phyloP scores from a whole-genome alignment of 1,140 invertebrate species.

The Lerema accius region DNA sequence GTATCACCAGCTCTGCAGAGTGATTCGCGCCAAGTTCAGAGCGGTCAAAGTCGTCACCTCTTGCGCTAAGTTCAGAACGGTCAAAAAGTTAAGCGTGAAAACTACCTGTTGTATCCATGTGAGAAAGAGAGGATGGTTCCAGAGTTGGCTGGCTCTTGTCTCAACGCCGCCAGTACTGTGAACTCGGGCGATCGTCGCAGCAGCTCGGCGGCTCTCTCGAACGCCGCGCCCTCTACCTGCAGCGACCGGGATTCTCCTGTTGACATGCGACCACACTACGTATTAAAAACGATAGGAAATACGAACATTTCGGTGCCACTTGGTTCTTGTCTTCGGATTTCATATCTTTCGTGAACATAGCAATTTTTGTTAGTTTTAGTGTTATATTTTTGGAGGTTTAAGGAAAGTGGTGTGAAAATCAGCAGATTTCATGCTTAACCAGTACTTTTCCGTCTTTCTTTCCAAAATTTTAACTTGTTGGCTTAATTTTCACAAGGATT shows the following conservation, averaged over 20 bases:
- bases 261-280: not conserved
- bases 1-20: too few relatives aligned
- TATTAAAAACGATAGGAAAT: too few relatives aligned
- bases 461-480: not conserved
- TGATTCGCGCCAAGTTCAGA: too few relatives aligned
- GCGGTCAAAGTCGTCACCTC: too few relatives aligned
- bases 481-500: not conserved
- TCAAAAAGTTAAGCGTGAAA: not conserved
- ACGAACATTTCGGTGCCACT: too few relatives aligned
- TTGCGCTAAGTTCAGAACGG: too few relatives aligned
- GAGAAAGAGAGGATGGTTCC: conserved; percentile 93
- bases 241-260: conserved; percentile 89
- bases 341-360: too few relatives aligned
- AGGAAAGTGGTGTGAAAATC: too few relatives aligned
- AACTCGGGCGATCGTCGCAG: conserved; percentile 89
- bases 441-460: not conserved
- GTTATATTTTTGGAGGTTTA: too few relatives aligned
- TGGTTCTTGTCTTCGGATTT: too few relatives aligned
- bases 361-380: too few relatives aligned
- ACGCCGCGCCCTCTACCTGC: conserved; percentile 86
- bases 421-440: too few relatives aligned
- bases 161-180: conserved; percentile 89
- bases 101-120: conserved; percentile 88
- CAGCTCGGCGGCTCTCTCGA: conserved; percentile 86
- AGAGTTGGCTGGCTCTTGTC: conserved; percentile 91